These are phyloP conservation scores for Gymnoscopelus braueri DNA, from an alignment of 2,797 vertebrate genomes.

Conservation along the genomic window DNA sequence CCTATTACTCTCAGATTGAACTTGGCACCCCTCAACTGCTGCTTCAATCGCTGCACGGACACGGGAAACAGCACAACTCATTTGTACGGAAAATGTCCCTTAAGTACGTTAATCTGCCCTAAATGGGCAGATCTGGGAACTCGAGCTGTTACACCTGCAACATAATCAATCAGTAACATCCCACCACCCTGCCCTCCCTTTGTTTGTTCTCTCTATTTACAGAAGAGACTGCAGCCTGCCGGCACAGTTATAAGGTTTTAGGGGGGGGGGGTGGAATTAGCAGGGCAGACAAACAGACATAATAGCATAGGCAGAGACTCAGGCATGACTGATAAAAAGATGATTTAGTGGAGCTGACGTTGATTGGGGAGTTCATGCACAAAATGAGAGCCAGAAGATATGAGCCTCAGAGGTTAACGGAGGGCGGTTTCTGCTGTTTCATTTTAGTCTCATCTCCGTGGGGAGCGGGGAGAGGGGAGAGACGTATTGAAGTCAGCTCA, in stretches of 20 bases:
- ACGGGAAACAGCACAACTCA: conserved; percentile 27
- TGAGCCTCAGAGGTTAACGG: conserved; percentile 22
- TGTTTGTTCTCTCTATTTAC: conserved; percentile 42
- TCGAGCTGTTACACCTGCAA: conserved; percentile 40
- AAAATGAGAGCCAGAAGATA: conserved; percentile 25
- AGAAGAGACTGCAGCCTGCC: conserved; percentile 24
- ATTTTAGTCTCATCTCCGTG: conserved; percentile 34
- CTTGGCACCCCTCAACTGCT: conserved; percentile 48
- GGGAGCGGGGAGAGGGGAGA: conserved; percentile 25
- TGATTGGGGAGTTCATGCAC: conserved; percentile 31
- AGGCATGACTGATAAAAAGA: conserved; percentile 54
- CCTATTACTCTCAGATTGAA: conserved; percentile 65
- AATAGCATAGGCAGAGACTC: conserved; percentile 38
- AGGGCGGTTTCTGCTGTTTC: conserved; percentile 44
- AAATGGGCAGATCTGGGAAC: conserved; percentile 50
- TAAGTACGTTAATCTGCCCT: conserved; percentile 43
- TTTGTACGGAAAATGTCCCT: conserved; percentile 42
- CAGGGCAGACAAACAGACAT: conserved; percentile 31
- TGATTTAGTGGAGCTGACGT: conserved; percentile 56
- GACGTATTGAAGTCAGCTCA: conserved; percentile 29
- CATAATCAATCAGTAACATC: conserved; percentile 43
- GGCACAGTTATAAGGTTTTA: conserved; percentile 11
- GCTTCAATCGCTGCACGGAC: conserved; percentile 37
- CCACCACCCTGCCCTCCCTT: background rate
- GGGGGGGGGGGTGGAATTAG: conserved; percentile 34